Conservation (phyloP, 2,888 invertebrate species). For the Hypselothyrea guttata region DNA sequence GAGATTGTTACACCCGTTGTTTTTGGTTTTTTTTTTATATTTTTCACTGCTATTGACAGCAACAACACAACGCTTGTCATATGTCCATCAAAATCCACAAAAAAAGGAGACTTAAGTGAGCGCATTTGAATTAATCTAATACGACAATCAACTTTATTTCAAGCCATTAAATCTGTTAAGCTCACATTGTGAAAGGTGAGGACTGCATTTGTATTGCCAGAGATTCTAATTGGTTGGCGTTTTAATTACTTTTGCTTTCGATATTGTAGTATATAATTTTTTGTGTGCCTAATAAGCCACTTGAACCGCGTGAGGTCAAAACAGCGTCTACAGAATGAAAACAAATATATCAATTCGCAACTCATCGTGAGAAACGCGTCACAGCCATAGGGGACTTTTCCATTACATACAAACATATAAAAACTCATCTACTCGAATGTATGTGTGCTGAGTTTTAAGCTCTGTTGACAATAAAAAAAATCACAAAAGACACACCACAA, state of each 20-base stretch:
- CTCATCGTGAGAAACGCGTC: conserved; percentile 9
- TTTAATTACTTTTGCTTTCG: conserved; percentile 1
- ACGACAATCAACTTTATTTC: neutral
- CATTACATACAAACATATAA: conserved; percentile 3
- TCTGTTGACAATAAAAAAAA: conserved; percentile 3
- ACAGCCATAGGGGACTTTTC: conserved; percentile 3
- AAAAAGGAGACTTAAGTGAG: neutral
- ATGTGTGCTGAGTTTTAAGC: neutral
- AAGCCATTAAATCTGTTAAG: conserved; percentile 1
- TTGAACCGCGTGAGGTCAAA: no score
- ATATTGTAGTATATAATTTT: no score
- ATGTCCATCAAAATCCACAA: conserved; percentile 7
- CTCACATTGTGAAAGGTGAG: neutral
- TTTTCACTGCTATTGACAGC: conserved; percentile 7
- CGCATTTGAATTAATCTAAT: conserved; percentile 12
- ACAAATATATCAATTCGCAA: neutral
- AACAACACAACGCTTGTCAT: conserved; percentile 1
- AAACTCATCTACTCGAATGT: neutral
- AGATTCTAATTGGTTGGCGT: neutral
- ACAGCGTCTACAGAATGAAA: no score
- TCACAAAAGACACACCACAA: neutral
- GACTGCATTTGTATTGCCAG: no score
- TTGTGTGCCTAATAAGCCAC: no score
- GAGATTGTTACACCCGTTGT: conserved; percentile 12
- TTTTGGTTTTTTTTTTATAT: neutral